Base-by-base conservation (phyloP, 2,113 vertebrate species). In the Cololabis saira region DNA sequence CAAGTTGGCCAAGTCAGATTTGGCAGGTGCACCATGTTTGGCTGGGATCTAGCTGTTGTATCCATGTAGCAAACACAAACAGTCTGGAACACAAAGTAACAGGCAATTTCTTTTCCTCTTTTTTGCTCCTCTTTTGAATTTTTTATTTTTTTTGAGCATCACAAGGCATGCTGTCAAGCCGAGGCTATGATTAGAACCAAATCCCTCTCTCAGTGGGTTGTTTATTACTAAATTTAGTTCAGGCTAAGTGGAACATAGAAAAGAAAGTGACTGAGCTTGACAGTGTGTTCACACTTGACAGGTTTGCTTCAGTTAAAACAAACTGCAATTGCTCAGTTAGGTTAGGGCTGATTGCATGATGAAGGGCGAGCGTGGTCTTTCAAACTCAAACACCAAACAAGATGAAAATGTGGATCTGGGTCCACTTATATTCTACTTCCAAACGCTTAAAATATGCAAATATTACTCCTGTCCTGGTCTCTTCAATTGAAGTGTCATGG, bases 11-110 rank as follows among this genome's bases (percentile, higher is more conserved):
- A 84, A 87, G 68, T 83, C 66, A 65, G 71, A 86, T 76, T 77
- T 89, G 89, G 87, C 89, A 86, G 57, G 18, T 9, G 27, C 49
- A 42, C 30, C 71, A 48, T 79, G 74, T 88, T 81, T 88, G 85
- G 85, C 82, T 72, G 66, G 61, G 67, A 70, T 48, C 58, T 41
- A 71, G 68, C 59, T 58, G 60, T 83, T 72, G 61, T 78, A 87
- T 85, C 69, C 2, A 77, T 69, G 86, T 67, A 69, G 64, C 81
- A 81, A 77, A 84, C 78, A 85, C 77, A 75, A 78, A 83, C 81
- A 89, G 79, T 83, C 86, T 87, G 85, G 76, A 73, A 80, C 18
- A 45, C 61, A 71, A 71, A 70, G 74, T 77, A 79, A 78, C 67
- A 80, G 74, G 6, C 30, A 84, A 12, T 0, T 19, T 3, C 49